These are phyloP conservation scores for Spheniscus mendiculus DNA, from an alignment of 2,113 vertebrate species.

Conservation along the genomic window DNA sequence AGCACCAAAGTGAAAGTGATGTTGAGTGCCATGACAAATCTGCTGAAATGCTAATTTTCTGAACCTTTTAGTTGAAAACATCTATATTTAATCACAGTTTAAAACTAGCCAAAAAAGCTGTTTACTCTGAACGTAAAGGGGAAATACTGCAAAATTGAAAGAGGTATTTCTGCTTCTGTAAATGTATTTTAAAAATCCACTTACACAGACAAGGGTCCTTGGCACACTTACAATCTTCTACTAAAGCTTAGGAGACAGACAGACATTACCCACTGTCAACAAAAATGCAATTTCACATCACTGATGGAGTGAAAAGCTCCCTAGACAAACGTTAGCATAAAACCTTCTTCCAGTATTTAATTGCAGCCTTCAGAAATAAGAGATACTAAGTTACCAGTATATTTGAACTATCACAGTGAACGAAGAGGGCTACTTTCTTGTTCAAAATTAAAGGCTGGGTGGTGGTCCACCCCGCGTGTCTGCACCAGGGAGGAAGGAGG, in stretches of 20 bases:
- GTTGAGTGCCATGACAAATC: slow-evolving; percentile 14
- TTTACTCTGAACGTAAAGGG: background rate
- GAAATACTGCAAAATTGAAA: background rate
- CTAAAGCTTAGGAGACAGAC: slow-evolving; percentile 47
- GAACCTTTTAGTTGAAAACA: slow-evolving; percentile 20
- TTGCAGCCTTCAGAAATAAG: slow-evolving; percentile 28
- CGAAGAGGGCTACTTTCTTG: background rate
- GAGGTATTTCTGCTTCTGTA: slow-evolving; percentile 39
- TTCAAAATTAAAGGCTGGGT: background rate
- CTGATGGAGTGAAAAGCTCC: slow-evolving; percentile 51
- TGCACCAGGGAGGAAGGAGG: background rate
- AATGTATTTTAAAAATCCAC: slow-evolving; percentile 35
- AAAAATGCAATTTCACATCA: slow-evolving; percentile 25
- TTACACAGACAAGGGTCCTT: slow-evolving; percentile 25
- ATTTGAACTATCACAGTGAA: background rate
- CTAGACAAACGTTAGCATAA: slow-evolving; percentile 41
- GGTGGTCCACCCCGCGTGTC: background rate
- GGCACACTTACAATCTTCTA: slow-evolving; percentile 28
- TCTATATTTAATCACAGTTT: slow-evolving; percentile 30
- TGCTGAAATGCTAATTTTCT: slow-evolving; percentile 23
- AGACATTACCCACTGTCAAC: slow-evolving; percentile 50
- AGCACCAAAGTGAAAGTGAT: slow-evolving; percentile 8
- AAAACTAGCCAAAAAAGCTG: slow-evolving; percentile 5
- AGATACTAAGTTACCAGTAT: background rate
- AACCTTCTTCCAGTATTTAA: slow-evolving; percentile 38